Percentiles rank a stretch among this genome's conserved stretches.
Conservation (phyloP, 2,113 vertebrate species). For the Irena cyanogastra region DNA sequence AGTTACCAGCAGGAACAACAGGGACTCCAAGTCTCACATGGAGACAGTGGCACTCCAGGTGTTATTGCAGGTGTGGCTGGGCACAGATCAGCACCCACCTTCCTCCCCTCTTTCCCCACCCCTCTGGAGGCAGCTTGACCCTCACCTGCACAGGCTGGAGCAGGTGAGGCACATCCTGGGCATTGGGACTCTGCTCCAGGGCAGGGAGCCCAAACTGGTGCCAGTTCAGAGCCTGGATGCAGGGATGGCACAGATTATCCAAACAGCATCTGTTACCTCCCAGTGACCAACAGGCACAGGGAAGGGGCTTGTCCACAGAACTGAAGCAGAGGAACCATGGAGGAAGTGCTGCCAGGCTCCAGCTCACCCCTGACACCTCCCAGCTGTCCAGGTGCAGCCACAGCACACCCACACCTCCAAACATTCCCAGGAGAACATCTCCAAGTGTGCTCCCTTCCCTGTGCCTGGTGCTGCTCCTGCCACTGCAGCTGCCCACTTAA, state of each 20-base stretch:
- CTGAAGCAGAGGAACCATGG: background rate
- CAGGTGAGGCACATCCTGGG: background rate
- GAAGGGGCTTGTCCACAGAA: background rate
- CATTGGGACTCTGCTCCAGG: background rate
- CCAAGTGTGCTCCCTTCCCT: background rate
- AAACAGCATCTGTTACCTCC: rapidly evolving
- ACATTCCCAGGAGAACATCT: background rate
- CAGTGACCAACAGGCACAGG: background rate
- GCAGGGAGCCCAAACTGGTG: background rate
- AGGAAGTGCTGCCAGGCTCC: background rate
- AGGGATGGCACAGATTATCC: background rate
- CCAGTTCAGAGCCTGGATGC: background rate
- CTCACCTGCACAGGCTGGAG: rapidly evolving
- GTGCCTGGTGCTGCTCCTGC: background rate
- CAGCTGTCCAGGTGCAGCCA: background rate
- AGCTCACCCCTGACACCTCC: background rate
- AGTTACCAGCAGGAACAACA: background rate
- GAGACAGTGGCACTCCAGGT: too few relatives aligned
- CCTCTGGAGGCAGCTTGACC: background rate
- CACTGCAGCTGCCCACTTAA: background rate
- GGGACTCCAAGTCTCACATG: rapidly evolving
- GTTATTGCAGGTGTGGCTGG: background rate
- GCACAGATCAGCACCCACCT: background rate
- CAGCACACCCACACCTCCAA: rapidly evolving
- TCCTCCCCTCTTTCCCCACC: background rate